These are phyloP conservation scores for Drosophila varians DNA, from an alignment of 1,140 invertebrate genomes.

Conservation along the genomic window DNA sequence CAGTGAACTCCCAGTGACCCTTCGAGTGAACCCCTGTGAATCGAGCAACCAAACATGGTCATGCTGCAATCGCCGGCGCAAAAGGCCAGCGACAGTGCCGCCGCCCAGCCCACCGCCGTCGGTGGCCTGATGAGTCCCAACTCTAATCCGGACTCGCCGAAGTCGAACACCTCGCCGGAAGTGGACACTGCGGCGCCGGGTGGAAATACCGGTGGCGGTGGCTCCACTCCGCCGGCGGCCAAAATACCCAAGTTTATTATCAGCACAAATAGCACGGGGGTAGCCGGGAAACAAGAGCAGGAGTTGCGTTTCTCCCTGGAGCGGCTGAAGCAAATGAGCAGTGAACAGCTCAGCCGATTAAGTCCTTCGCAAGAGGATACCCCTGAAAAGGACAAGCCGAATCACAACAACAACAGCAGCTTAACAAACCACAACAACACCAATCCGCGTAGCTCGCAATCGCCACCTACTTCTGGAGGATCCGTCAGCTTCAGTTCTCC, in stretches of 20 bases:
- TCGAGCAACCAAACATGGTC: conserved; percentile 64
- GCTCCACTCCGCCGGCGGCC: conserved; percentile 31
- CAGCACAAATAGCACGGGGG: conserved; percentile 37
- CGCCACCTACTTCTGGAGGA: conserved; percentile 26
- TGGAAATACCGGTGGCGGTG: conserved; percentile 2
- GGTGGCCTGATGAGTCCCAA: conserved; percentile 77
- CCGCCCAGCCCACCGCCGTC: conserved; percentile 53
- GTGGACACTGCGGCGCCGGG: conserved; percentile 19
- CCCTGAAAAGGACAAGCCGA: conserved; percentile 55
- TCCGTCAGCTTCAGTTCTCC: conserved; percentile 42
- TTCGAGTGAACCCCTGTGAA: conserved; percentile 8
- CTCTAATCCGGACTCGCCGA: conserved; percentile 79
- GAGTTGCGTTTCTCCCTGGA: conserved; percentile 74
- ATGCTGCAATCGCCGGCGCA: conserved; percentile 82
- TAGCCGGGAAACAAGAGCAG: conserved; percentile 57
- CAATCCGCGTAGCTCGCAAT: conserved; percentile 48
- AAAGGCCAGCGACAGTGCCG: conserved; percentile 63
- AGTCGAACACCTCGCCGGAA: conserved; percentile 74
- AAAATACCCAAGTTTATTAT: conserved; percentile 81
- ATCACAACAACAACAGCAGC: conserved; percentile 45
- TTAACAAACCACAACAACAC: conserved; percentile 33
- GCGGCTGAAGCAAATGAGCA: conserved; percentile 79
- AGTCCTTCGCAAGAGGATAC: conserved; percentile 65
- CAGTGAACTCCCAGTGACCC: conserved; percentile 33
- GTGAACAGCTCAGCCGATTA: conserved; percentile 66